phyloP scores from a whole-genome alignment of 2,113 vertebrate genomes.

The Scomber colias region DNA sequence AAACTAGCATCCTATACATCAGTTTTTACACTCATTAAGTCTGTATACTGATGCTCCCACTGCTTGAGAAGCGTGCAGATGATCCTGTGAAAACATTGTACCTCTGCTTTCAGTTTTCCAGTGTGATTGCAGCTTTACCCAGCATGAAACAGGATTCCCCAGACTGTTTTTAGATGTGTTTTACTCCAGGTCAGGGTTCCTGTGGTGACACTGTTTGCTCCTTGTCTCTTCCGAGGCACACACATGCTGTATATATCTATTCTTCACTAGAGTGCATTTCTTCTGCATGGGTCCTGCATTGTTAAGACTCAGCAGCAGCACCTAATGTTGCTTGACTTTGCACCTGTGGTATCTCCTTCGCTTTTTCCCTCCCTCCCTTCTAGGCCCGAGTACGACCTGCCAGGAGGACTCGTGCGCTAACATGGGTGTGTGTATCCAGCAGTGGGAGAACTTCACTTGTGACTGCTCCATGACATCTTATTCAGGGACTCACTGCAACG shows the following conservation, averaged over 20 bases:
- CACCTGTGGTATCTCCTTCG: constrained; percentile 26
- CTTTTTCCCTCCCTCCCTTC: neutral
- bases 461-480: constrained; percentile 99
- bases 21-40: constrained; percentile 15
- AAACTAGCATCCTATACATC: neutral
- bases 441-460: constrained; percentile 98
- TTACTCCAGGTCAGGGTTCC: constrained; percentile 45
- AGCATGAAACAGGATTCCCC: constrained; percentile 41
- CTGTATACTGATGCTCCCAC: neutral
- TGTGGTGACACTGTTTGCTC: constrained; percentile 72
- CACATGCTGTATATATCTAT: constrained; percentile 19
- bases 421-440: constrained; percentile 97
- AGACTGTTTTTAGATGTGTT: constrained; percentile 39
- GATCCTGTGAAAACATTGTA: constrained; percentile 33
- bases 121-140: constrained; percentile 12
- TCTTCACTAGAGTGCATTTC: constrained; percentile 52
- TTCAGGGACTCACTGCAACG: constrained; percentile 95
- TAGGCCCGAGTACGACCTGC: constrained; percentile 96
- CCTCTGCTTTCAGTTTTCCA: neutral
- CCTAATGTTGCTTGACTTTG: constrained; percentile 40
- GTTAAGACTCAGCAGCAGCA: constrained; percentile 36
- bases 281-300: constrained; percentile 69
- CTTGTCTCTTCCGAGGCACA: constrained; percentile 54
- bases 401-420: constrained; percentile 98
- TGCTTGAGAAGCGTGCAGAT: constrained; percentile 21